Conservation (phyloP, 2,797 vertebrate species). For the Hipposideros larvatus region DNA sequence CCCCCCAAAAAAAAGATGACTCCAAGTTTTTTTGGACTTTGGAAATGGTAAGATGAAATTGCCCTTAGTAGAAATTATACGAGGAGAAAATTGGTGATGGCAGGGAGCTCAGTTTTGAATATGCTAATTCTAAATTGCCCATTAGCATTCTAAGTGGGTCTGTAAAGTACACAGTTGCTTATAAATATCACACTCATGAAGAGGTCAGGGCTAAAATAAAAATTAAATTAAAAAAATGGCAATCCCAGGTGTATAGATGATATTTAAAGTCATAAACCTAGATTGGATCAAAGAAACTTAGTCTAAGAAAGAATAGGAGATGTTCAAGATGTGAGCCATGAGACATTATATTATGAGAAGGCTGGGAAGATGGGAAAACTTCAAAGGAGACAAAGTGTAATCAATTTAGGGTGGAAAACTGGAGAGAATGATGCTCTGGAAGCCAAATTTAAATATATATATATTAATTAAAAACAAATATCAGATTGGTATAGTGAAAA, state of each 20-base stretch:
- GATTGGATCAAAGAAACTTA: not conserved
- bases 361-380: not conserved
- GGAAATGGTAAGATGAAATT: not conserved
- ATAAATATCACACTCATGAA: fast-evolving
- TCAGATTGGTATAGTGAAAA: not conserved
- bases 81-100: not conserved
- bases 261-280: not conserved
- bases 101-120: not conserved
- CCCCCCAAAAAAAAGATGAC: too few species aligned
- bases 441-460: not conserved
- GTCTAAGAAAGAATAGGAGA: not conserved
- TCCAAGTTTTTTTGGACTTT: not conserved
- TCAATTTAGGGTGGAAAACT: not conserved
- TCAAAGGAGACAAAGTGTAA: not conserved
- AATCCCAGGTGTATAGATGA: not conserved
- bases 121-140: not conserved
- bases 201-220: not conserved
- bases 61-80: not conserved
- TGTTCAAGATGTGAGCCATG: not conserved
- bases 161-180: not conserved
- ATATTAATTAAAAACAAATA: not conserved
- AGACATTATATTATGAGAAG: not conserved
- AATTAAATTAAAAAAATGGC: not conserved
- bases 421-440: not conserved
- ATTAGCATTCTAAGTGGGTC: not conserved